Evolutionary conservation across 2,888 invertebrate species (phyloP).

Genomic region (Drosophila nr. perissopoda): DNA sequence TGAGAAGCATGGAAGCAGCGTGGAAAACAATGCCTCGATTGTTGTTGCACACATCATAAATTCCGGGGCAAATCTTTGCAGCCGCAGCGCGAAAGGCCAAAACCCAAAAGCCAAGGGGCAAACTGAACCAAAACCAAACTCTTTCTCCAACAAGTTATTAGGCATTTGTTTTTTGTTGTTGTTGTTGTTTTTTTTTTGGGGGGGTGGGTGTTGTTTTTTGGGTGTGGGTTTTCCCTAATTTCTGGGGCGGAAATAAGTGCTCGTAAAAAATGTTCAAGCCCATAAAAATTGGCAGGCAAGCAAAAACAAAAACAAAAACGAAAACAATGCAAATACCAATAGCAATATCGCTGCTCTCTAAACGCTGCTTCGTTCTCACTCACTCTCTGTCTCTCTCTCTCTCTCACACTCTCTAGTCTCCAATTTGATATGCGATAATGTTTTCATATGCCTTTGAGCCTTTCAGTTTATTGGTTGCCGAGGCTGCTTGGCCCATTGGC

Average conservation of each 20-base stretch:
- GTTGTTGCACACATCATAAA: constrained; percentile 80
- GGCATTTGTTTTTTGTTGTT: constrained; percentile 13
- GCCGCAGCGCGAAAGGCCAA: not conserved
- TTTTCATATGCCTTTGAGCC: constrained; percentile 51
- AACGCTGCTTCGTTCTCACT: constrained; percentile 9
- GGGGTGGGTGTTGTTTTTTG: constrained; percentile 36
- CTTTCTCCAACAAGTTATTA: constrained; percentile 56
- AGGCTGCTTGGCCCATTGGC: constrained; percentile 15
- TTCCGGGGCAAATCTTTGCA: constrained; percentile 38
- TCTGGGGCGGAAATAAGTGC: constrained; percentile 81
- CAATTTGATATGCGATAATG: constrained; percentile 63
- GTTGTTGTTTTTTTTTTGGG: not conserved
- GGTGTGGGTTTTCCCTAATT: constrained; percentile 74
- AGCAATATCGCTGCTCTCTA: constrained; percentile 19
- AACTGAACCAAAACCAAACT: constrained; percentile 10
- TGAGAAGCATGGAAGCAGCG: constrained; percentile 20
- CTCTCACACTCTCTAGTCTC: constrained; percentile 11
- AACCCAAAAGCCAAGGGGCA: constrained; percentile 6
- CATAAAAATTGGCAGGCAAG: constrained; percentile 56
- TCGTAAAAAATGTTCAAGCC: constrained; percentile 75
- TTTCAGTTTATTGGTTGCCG: constrained; percentile 54
- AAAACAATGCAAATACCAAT: not conserved
- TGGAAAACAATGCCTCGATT: constrained; percentile 61
- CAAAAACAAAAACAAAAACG: constrained; percentile 10
- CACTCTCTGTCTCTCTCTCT: not conserved